Percentiles rank a stretch among this genome's conserved stretches.
These are phyloP conservation scores for Danionella cerebrum DNA, from an alignment of 2,113 vertebrate species.

Conservation along the genomic window DNA sequence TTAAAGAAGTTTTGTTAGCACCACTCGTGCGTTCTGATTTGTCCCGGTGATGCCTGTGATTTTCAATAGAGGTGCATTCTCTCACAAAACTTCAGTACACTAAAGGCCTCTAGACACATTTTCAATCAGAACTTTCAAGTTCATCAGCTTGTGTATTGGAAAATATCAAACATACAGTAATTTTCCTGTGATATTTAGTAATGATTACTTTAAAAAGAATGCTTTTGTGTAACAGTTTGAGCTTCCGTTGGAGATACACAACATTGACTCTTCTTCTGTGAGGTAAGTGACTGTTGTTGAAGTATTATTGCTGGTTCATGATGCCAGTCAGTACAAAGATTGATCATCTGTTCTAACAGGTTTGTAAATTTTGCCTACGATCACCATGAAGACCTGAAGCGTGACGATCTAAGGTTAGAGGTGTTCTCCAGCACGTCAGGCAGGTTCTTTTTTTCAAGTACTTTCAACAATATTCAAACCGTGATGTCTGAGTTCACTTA, in stretches of 20 bases:
- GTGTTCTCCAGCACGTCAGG: constrained; percentile 82
- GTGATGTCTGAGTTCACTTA: not conserved
- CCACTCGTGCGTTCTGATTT: no score
- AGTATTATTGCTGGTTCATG: no score
- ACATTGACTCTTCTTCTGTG: constrained; percentile 40
- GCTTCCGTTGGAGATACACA: constrained; percentile 52
- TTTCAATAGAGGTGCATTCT: no score
- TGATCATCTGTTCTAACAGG: constrained; percentile 50
- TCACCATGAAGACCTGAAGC: constrained; percentile 55
- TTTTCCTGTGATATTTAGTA: not conserved
- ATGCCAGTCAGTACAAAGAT: no score
- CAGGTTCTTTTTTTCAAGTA: constrained; percentile 43
- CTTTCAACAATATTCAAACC: not conserved
- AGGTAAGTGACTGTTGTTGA: constrained; percentile 32
- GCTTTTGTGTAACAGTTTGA: constrained; percentile 55
- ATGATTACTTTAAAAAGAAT: not conserved
- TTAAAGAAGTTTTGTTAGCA: no score
- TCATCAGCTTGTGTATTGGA: no score
- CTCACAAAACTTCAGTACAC: no score
- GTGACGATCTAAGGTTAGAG: constrained; percentile 61
- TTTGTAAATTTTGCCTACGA: constrained; percentile 81
- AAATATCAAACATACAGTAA: no score
- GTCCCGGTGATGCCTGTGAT: no score
- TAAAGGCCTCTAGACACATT: no score
- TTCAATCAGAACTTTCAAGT: no score